These are phyloP conservation scores for Meteorus sp. DNA, from an alignment of 1,140 invertebrate species.

Conservation along the genomic window DNA sequence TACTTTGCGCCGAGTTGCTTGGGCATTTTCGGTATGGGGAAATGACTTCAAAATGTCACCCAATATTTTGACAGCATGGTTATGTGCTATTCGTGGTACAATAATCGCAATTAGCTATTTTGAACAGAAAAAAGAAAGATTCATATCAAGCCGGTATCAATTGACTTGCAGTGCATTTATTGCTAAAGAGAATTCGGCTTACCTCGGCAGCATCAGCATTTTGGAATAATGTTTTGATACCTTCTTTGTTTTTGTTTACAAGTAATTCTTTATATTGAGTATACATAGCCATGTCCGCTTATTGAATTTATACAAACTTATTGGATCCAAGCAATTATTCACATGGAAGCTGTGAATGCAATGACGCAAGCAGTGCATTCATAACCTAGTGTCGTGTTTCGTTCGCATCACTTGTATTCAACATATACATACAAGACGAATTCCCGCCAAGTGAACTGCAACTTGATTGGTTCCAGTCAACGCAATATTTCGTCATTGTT, in stretches of 20 bases:
- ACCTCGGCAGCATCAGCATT: constrained; percentile 15
- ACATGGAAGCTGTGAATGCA: no score
- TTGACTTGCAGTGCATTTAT: neutral
- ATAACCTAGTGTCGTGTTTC: no score
- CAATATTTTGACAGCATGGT: constrained; percentile 36
- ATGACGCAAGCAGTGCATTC: no score
- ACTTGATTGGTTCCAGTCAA: no score
- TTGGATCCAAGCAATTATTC: no score
- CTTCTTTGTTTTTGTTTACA: neutral
- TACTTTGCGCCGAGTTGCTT: constrained; percentile 43
- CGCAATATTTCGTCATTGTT: no score
- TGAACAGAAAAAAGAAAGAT: constrained; percentile 21
- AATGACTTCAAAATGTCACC: constrained; percentile 38
- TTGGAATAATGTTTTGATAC: constrained; percentile 7
- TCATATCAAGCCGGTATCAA: neutral
- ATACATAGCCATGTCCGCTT: constrained; percentile 11
- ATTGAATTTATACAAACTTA: no score
- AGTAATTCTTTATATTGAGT: constrained; percentile 1
- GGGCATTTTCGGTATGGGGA: constrained; percentile 28
- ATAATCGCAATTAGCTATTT: constrained; percentile 42
- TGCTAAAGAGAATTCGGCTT: neutral
- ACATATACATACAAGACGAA: no score
- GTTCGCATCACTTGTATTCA: no score
- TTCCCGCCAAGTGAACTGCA: no score
- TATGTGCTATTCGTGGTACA: constrained; percentile 29